Evolutionary conservation across 2,113 vertebrate species (phyloP).

Genomic region (Ia io): DNA sequence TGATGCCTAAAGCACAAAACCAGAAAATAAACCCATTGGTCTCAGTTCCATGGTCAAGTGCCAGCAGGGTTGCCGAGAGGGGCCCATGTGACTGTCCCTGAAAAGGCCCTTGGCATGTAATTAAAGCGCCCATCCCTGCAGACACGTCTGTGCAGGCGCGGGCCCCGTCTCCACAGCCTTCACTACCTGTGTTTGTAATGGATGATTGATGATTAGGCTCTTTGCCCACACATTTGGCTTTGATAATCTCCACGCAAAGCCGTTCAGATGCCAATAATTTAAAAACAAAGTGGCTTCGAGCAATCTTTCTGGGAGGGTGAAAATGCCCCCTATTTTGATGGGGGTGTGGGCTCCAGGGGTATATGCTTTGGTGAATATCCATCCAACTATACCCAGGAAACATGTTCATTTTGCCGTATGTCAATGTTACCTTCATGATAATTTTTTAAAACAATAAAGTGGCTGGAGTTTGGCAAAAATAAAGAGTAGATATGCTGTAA

Average conservation of each 20-base stretch:
- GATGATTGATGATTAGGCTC: background rate
- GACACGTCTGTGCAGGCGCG: background rate
- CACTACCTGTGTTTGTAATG: background rate
- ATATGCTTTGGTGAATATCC: background rate
- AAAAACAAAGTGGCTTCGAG: background rate
- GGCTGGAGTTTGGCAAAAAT: background rate
- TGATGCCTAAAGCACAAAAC: constrained; percentile 11
- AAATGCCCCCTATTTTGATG: background rate
- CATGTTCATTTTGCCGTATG: background rate
- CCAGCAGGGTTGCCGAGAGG: background rate
- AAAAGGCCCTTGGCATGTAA: background rate
- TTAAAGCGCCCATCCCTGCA: background rate
- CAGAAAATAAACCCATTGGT: background rate
- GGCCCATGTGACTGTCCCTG: background rate
- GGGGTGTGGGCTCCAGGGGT: background rate
- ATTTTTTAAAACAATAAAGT: background rate
- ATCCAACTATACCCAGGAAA: background rate
- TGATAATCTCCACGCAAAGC: constrained; percentile 8
- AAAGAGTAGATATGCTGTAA: background rate
- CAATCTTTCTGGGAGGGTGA: background rate
- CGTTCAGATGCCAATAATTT: constrained; percentile 12
- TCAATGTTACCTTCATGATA: background rate
- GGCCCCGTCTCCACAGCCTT: background rate
- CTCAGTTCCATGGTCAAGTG: background rate
- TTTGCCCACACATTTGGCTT: constrained; percentile 12